Evolutionary conservation across 2,797 vertebrate species (phyloP), one percentile per base, ranked within the genome.

Genomic region (Acanthopagrus latus): DNA sequence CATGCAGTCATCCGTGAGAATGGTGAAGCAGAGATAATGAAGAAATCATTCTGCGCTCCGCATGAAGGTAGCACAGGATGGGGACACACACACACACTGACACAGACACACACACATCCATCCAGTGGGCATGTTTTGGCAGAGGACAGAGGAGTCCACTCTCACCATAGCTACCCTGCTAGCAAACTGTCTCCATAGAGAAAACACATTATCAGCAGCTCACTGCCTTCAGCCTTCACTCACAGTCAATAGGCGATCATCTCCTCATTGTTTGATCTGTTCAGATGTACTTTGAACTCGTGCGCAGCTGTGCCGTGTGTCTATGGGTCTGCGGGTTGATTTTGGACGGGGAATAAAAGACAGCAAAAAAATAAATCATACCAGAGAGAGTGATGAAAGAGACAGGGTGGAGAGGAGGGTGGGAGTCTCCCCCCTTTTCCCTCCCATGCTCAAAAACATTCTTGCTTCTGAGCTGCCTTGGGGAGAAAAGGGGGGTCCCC

Each of bases 391-490:
- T 84, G 89, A 92, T 92, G 82, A 91, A 93, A 92, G 91, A 86
- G 64, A 33, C 18, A 60, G 76, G 52, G 76, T 48, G 70, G 76
- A 82, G 66, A 56, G 64, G 76, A 84, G 86, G 82, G 75, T 81
- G 86, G 79, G 80, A 83, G 77, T 86, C 81, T 81, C 78, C 62
- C 29, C 44, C 25, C 44, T 14, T 48, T 64, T 63, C 74, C 55
- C 71, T 76, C 59, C 29, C 54, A 29, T 52, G 43, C 90, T 91
- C 82, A 82, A 90, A 91, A 92, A 91, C 92, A 93, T 92, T 92
- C 89, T 74, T 89, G 76, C 51, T 71, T 81, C 76, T 85, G 81
- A 74, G 77, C 86, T 59, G 92, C 91, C 88, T 90, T 81, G 63
- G 83, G 90, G 88, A 88, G 84, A 84, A 85, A 87, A 80, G 77